These are phyloP conservation scores for Dynastes grantii DNA, from an alignment of 2,888 invertebrate genomes.

Conservation along the genomic window DNA sequence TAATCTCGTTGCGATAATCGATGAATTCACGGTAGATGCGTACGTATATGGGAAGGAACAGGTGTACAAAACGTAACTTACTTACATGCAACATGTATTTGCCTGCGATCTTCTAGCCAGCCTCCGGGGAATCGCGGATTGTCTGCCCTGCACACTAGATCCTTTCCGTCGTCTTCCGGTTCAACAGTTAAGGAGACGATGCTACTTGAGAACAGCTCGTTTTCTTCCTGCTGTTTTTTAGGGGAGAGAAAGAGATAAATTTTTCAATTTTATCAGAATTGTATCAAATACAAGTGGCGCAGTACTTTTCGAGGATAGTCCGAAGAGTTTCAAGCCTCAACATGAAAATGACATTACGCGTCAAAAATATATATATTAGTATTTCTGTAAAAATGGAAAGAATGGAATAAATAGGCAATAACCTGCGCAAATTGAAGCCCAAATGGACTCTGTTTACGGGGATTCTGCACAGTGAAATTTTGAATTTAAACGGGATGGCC, in stretches of 20 bases:
- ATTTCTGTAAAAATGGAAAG: too few species aligned
- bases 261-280: not conserved
- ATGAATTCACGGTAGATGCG: not conserved
- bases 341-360: too few species aligned
- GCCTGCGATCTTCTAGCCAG: constrained; percentile 83
- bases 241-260: not conserved
- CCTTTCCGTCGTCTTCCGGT: constrained; percentile 86
- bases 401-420: too few species aligned
- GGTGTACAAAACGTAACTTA: constrained; percentile 63
- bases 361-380: too few species aligned
- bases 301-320: not conserved
- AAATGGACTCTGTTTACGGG: too few species aligned
- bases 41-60: constrained; percentile 22
- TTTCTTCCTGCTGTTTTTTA: constrained; percentile 74
- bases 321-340: not conserved
- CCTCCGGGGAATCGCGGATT: constrained; percentile 91
- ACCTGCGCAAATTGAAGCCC: too few species aligned
- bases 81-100: constrained; percentile 90
- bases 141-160: constrained; percentile 87
- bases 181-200: constrained; percentile 83
- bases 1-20: too few species aligned
- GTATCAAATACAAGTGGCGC: not conserved
- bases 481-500: too few species aligned
- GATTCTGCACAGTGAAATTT: too few species aligned
- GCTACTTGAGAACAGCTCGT: constrained; percentile 81